Base-by-base conservation (phyloP, 2,797 vertebrate species). In the Champsocephalus gunnari region DNA sequence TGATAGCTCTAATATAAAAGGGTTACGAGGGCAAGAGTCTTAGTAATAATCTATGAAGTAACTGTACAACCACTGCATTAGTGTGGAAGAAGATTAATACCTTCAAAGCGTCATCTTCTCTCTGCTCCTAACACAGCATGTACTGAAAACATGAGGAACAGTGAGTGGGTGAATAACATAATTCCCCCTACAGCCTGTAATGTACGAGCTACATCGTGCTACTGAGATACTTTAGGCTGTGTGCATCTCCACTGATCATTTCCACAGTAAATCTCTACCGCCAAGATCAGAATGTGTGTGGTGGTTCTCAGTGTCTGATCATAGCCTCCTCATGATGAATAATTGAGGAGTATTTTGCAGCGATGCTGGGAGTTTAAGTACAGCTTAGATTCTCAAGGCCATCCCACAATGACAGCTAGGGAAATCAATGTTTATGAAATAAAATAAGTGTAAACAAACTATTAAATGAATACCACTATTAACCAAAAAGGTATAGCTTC, bases 311-410 rank as follows among this genome's bases (percentile, higher is more conserved):
- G 14, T 61, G 70, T 80, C 75, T 83, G 68, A 85, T 86, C 84
- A 79, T 60, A 74, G 41, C 70, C 13, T 64, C 54, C 73, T 41
- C 68, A n/a, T 76, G 45, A 81, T 89, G 67, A 87, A 91, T 92
- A 87, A 92, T 86, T 73, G 58, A 88, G 64, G 61, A 70, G 72
- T 9, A 43, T 61, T 79, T 66, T 77, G 68, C 61, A 60, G 79
- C 47, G 75, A 74, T 54, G 70, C 67, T 62, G 75, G 58, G 32
- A 9, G 16, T 67, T 83, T 77, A 87, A 88, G 66, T 75, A 80
- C 68, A 76, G 53, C 43, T 13, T 17, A 32, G 59, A 21, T 10
- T 59, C 55, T 62, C 14, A 51, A 65, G 54, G 69, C 55, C 57
- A 19, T 53, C 44, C 70, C 55, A 58, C 59, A 71, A 9, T 10